phyloP scores from a whole-genome alignment of 2,888 invertebrate species.

The Hirtodrosophila alboralis region DNA sequence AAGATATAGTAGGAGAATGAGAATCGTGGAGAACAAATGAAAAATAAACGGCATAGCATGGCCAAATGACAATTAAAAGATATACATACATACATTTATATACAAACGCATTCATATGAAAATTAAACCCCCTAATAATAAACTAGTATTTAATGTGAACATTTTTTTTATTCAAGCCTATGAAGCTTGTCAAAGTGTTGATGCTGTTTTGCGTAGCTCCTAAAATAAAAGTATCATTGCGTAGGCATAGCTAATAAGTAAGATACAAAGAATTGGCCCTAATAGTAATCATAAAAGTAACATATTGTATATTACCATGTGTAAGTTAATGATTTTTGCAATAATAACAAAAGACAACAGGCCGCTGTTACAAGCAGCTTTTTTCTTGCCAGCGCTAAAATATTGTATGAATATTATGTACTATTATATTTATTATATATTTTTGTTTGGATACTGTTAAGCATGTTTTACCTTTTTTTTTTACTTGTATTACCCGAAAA shows the following conservation, averaged over 20 bases:
- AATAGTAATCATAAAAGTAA: slow-evolving; percentile 22
- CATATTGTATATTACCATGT: slow-evolving; percentile 11
- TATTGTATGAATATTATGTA: no score
- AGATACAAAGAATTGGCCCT: slow-evolving; percentile 28
- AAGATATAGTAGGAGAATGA: background rate
- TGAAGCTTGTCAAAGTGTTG: slow-evolving; percentile 34
- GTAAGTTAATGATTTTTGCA: slow-evolving; percentile 17
- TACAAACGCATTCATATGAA: slow-evolving; percentile 16
- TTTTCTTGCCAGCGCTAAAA: no score
- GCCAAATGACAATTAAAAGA: slow-evolving; percentile 43
- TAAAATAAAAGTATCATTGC: slow-evolving; percentile 11
- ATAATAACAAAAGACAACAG: slow-evolving; percentile 23
- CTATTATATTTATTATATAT: no score
- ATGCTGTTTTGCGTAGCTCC: slow-evolving; percentile 28
- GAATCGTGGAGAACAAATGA: slow-evolving; percentile 1
- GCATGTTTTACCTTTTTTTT: no score
- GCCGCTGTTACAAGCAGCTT: no score
- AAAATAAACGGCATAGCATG: slow-evolving; percentile 16
- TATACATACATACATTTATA: slow-evolving; percentile 20
- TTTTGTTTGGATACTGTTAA: no score
- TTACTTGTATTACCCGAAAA: no score
- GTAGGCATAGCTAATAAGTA: slow-evolving; percentile 34
- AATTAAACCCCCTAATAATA: slow-evolving; percentile 38
- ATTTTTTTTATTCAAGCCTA: slow-evolving; percentile 34
- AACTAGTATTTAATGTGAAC: slow-evolving; percentile 63